Percentiles rank a stretch among this genome's conserved stretches.
Evolutionary conservation across 2,888 invertebrate genomes (phyloP).

Genomic region (Andrena minutula): DNA sequence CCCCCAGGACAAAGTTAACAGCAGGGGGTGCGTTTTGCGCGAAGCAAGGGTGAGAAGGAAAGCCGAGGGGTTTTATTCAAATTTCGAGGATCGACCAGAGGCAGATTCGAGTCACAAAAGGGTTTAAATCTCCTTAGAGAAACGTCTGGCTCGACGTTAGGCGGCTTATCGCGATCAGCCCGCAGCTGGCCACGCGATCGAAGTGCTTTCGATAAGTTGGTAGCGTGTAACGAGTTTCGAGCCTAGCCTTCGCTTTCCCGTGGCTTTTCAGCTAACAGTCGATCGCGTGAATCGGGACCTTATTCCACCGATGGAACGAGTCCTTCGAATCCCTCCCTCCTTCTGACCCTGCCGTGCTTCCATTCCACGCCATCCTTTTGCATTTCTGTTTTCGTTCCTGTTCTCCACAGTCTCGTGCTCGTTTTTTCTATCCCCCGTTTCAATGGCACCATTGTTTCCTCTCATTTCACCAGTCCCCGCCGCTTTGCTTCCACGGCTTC

Average conservation of each 20-base stretch:
- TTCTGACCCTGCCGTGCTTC: neutral
- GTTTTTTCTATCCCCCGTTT: neutral
- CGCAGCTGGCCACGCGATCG: neutral
- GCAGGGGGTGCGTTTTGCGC: neutral
- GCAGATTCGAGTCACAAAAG: constrained; percentile 8
- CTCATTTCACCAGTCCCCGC: neutral
- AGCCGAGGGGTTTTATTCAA: constrained; percentile 1
- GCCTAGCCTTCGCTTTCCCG: neutral
- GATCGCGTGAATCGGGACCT: neutral
- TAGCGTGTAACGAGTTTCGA: constrained; percentile 37
- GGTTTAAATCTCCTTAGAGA: constrained; percentile 34
- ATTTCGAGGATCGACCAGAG: constrained; percentile 12
- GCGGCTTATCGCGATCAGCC: constrained; percentile 35
- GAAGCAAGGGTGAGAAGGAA: neutral
- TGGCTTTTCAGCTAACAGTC: constrained; percentile 17
- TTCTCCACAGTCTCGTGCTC: neutral
- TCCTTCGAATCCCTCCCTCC: neutral
- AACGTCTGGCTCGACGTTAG: constrained; percentile 1
- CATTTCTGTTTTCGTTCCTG: neutral
- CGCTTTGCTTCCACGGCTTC: neutral
- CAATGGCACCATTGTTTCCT: constrained; percentile 8
- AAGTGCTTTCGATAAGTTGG: constrained; percentile 35
- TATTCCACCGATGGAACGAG: neutral
- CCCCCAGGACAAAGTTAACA: neutral
- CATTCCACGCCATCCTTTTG: neutral